Evolutionary conservation across 2,797 vertebrate species (phyloP).

Genomic region (Glyptemys insculpta): DNA sequence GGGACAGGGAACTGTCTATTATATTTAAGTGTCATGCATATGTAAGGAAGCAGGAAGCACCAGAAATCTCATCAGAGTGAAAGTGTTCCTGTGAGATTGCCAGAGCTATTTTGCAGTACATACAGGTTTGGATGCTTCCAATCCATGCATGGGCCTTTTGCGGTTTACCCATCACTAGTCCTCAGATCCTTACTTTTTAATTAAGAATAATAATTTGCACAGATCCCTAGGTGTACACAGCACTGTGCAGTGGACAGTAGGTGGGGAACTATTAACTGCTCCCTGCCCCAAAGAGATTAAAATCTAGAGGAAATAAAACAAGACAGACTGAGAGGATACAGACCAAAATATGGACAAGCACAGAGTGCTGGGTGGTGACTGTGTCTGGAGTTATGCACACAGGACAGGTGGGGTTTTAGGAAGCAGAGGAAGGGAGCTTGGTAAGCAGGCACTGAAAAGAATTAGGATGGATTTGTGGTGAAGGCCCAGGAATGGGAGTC

Average conservation of each 20-base stretch:
- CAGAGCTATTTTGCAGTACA: neutral
- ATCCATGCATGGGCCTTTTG: neutral
- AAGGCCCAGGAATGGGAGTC: neutral
- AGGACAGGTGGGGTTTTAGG: neutral
- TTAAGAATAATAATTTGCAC: neutral
- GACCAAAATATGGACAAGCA: neutral
- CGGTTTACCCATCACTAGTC: neutral
- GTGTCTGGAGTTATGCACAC: neutral
- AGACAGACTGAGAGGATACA: neutral
- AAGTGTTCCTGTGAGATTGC: neutral
- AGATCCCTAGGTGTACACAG: neutral
- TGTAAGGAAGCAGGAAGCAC: neutral
- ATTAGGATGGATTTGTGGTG: neutral
- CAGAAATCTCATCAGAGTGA: neutral
- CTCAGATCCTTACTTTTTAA: neutral
- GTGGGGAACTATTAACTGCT: neutral
- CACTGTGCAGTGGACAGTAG: neutral
- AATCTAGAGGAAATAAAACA: neutral
- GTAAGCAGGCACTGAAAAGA: neutral
- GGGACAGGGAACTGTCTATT: neutral
- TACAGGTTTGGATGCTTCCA: neutral
- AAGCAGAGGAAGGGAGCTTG: neutral
- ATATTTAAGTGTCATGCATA: neutral
- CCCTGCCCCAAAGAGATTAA: neutral
- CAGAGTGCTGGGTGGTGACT: neutral